Evolutionary conservation across 2,797 vertebrate species (phyloP), one percentile per base, ranked within the genome.

Genomic region (Taenioides sp.): DNA sequence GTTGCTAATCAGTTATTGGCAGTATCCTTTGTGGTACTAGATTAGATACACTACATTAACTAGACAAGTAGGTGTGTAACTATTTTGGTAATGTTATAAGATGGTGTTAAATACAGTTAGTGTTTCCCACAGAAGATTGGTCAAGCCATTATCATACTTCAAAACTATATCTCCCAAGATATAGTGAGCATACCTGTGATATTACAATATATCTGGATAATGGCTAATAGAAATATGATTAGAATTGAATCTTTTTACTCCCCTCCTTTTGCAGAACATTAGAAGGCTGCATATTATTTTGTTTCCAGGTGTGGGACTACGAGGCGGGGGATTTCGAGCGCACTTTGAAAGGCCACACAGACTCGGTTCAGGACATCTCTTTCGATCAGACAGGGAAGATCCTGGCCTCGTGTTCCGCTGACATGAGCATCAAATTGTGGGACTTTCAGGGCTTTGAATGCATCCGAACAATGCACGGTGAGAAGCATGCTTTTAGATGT

Each of bases 351-450:
- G 98, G 98, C 55, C 98, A 99, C 88, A 99, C 98, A 85, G 98
- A 99, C 94, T 99, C 98, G 71, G 98, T 99, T 91, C 98, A 99
- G 91, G 98, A 99, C 93, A 98, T 99, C 92, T 99, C 97, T 81
- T 99, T 99, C 84, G 98, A 99, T 91, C 97, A 97, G 90, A 94
- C 95, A 81, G 98, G 98, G 91, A 99, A 99, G 80, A 93, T 99
- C 82, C 90, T 99, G 94, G 96, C 98, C 81, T 99, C 98, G 74
- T 99, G 98, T 93, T 99, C 98, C 89, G 98, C 98, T 79, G 98
- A 99, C 91, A 99, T 99, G 98, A 98, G 97, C 91, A 97, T 99
- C 94, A 99, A 99, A 91, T 96, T 99, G 87, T 99, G 98, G 98
- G 98, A 99, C 94, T 99, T 99, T 91, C 98, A 98, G 91, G 96